Base-by-base conservation (phyloP, 2,888 invertebrate genomes). In the Drosophila tripunctata region DNA sequence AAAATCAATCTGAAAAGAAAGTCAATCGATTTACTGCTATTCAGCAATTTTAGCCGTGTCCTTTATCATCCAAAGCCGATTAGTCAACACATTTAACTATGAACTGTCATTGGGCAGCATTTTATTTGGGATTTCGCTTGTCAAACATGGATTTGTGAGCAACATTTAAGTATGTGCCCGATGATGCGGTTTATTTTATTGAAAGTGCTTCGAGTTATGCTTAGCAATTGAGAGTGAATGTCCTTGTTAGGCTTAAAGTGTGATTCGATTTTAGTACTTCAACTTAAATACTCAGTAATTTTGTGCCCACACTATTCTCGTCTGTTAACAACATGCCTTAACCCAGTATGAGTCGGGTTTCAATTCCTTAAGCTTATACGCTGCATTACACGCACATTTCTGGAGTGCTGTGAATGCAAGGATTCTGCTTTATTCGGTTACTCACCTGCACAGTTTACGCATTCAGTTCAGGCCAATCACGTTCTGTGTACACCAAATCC, bases 401-500 rank as follows among this genome's bases (percentile, higher is more conserved):
- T 6, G 17, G 30, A 44, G 30, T 12, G 33, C 17, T 12, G 33
- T 15, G 54, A 19, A 45, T 35, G 55, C 19, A 55, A 19, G 47
- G 3, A 40, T 30, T 35, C 2, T 22, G 6, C 10, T 22, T 17
- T 33, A 44, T 38, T 19, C 62, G 56, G 56, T 31, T 48, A 69
- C 41, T 48, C 55, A 64, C 75, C 75, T 75, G 72, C 40, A 22
- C 55, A 33, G 45, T 54, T 67, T 63, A 80, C 78, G 78, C 87
- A 83, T 67, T 80, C 67, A 47, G 60, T 35, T n/a, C 21, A 81
- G 55, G 80, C 80, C 87, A 86, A 81, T 83, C 80, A 81, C 80
- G 80, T 86, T 67, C 63, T 51, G 27, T 61, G 67, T 41, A 48
- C 8, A 8, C 71, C 51, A 77, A 78, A 77, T 80, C 81, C 81